Evolutionary conservation across 2,888 invertebrate genomes (phyloP).

Genomic region (Aethes cnicana): DNA sequence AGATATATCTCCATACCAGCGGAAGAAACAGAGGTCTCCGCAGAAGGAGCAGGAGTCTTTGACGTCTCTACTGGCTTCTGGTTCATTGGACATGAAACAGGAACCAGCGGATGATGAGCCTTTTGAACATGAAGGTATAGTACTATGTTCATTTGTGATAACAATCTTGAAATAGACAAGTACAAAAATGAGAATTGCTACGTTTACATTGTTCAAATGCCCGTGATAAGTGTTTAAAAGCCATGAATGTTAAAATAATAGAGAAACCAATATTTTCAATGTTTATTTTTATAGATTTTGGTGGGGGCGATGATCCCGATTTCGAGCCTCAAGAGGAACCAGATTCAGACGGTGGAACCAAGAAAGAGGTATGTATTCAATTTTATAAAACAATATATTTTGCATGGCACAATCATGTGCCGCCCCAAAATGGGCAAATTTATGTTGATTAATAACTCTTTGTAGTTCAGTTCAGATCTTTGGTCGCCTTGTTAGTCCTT

Average conservation of each 20-base stretch:
- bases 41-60: constrained; percentile 58
- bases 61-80: constrained; percentile 55
- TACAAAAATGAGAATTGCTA: no score
- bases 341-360: constrained; percentile 48
- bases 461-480: no score
- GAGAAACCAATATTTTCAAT: no score
- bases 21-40: constrained; percentile 59
- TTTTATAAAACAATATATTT: neutral
- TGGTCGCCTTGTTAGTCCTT: no score
- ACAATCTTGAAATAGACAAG: no score
- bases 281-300: constrained; percentile 36
- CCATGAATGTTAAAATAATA: no score
- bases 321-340: constrained; percentile 53
- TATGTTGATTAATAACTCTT: no score
- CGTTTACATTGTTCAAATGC: no score
- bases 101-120: constrained; percentile 52
- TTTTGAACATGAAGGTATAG: constrained; percentile 38
- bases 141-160: no score
- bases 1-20: constrained; percentile 71
- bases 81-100: constrained; percentile 56
- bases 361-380: constrained; percentile 39
- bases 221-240: no score
- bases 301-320: constrained; percentile 62
- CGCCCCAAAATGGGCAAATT: no score
- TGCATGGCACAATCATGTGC: no score